Evolutionary conservation across 2,888 invertebrate genomes (phyloP).

Genomic region (Lacanobia oleracea): DNA sequence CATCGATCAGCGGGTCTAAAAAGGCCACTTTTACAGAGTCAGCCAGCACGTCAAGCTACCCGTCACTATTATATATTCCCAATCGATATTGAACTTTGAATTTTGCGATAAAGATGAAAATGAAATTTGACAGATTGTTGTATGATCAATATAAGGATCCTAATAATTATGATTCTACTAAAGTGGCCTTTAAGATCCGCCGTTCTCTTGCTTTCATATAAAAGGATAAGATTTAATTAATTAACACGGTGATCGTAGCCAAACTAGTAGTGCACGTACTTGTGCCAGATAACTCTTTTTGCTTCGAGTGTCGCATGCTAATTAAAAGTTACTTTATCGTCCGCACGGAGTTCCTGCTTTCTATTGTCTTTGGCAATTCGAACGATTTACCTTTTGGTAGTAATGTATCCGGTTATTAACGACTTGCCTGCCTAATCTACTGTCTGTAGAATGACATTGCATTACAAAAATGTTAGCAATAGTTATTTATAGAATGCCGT

Average conservation of each 20-base stretch:
- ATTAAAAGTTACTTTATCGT: slow-evolving; percentile 63
- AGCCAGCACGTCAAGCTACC: too few relatives aligned
- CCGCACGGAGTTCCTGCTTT: slow-evolving; percentile 44
- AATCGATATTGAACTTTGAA: too few relatives aligned
- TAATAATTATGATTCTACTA: too few relatives aligned
- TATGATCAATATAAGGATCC: too few relatives aligned
- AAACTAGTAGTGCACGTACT: slow-evolving; percentile 42
- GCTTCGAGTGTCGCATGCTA: slow-evolving; percentile 60
- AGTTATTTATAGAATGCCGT: slow-evolving; percentile 20
- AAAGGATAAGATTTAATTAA: slow-evolving; percentile 36
- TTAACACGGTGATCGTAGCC: slow-evolving; percentile 29
- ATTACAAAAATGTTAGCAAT: slow-evolving; percentile 1
- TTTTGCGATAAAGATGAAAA: too few relatives aligned
- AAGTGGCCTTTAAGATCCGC: too few relatives aligned
- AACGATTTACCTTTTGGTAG: slow-evolving; percentile 31
- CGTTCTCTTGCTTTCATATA: slow-evolving; percentile 6
- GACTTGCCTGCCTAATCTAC: slow-evolving; percentile 22
- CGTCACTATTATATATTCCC: too few relatives aligned
- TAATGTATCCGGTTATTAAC: slow-evolving; percentile 47
- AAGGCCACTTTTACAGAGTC: too few relatives aligned
- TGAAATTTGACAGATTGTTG: too few relatives aligned
- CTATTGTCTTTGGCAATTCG: slow-evolving; percentile 46
- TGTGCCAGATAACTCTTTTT: slow-evolving; percentile 59
- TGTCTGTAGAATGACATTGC: slow-evolving; percentile 9
- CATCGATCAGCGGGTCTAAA: neutral